These are phyloP conservation scores for Platalea minor DNA, from an alignment of 2,797 vertebrate species.

Conservation along the genomic window DNA sequence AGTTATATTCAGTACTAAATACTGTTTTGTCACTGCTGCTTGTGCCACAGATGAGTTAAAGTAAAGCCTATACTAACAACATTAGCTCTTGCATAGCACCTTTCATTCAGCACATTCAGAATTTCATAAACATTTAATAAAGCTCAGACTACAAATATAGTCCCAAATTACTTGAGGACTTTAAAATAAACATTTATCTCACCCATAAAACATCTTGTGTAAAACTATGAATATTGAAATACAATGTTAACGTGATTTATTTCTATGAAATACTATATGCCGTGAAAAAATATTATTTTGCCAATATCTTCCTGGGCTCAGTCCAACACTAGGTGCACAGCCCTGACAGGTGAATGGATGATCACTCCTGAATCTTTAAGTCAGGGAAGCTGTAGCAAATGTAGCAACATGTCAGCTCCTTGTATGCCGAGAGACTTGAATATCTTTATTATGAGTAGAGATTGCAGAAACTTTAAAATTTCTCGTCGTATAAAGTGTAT, in stretches of 20 bases:
- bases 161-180: not conserved
- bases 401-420: not conserved
- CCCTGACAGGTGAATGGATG: not conserved
- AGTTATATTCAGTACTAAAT: not conserved
- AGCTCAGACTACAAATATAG: not conserved
- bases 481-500: not conserved
- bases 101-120: not conserved
- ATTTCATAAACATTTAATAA: constrained; percentile 7
- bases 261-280: not conserved
- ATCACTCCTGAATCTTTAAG: not conserved
- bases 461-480: not conserved
- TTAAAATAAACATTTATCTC: not conserved
- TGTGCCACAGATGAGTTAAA: not conserved
- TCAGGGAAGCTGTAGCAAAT: not conserved
- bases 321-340: not conserved
- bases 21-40: not conserved
- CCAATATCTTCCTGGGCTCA: not conserved
- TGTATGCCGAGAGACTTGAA: not conserved
- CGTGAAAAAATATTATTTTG: not conserved
- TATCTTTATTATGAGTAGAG: not conserved
- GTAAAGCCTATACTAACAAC: not conserved
- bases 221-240: not conserved
- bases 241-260: not conserved
- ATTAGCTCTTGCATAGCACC: not conserved
- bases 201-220: not conserved